Evolutionary conservation across 2,113 vertebrate species (phyloP), one percentile per base, ranked within the genome.

Genomic region (Leptosomus discolor): DNA sequence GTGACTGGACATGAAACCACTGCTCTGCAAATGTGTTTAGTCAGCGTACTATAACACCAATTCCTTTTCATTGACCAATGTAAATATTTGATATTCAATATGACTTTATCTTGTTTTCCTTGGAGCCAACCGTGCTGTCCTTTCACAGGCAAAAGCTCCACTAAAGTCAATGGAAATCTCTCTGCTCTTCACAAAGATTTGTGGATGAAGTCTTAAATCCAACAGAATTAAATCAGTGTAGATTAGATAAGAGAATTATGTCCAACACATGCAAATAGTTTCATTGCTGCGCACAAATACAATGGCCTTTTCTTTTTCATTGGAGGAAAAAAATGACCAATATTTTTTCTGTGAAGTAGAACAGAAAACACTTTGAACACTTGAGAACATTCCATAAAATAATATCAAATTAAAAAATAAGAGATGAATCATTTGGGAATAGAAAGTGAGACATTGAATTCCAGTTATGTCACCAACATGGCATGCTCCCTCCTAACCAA

Each of bases 11-110:
- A 26, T 29, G 56, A 73, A 93, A 65, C 68, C 63, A 58, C 27
- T 64, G 36, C 36, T 74, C 21, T 84, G 78, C 11, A 78, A 80
- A 81, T 84, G 51, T 60, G 46, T 86, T 91, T 60, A 86, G 80
- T 74, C 54, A 70, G 43, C 32, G 15, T 68, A 41, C 29, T 74
- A 5, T 54, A 77, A 61, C 64, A 61, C 30, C 51, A 94, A 34
- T 92, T 90, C 46, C n/a, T 91, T 88, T 95, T 82, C 46, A 75
- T 5, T 86, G 64, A 86, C 36, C 30, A 78, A 1, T 75, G 76
- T 75, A 91, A 94, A 89, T 91, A 91, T 95, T 95, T 91, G 80
- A 17, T 91, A 74, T 77, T 80, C 50, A 46, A 4, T 77, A 54
- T 41, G 17, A 61, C 32, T 54, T 94, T 70, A 56, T 64, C 71